phyloP scores from a whole-genome alignment of 1,140 invertebrate species.

The Sitodiplosis mosellana region DNA sequence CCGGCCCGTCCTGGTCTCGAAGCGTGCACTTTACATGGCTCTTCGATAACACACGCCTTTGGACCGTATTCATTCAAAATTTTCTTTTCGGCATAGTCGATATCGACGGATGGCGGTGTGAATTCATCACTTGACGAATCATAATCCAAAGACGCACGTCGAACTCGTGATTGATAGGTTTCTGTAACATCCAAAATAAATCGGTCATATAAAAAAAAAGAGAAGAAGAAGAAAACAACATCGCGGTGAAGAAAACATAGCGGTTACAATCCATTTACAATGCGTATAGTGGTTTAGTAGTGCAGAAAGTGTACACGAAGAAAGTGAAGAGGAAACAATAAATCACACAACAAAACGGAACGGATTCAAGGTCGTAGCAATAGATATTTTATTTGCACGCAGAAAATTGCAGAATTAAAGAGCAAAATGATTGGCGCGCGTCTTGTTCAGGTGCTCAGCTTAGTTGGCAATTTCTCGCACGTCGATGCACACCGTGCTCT shows the following conservation, averaged over 20 bases:
- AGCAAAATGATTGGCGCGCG: too few species aligned
- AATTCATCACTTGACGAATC: constrained; percentile 3
- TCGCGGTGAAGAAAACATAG: too few species aligned
- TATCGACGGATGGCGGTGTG: constrained; percentile 21
- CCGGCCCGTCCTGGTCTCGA: constrained; percentile 18
- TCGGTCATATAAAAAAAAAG: background rate
- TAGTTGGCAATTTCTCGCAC: background rate
- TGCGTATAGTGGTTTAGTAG: too few species aligned
- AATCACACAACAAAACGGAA: background rate
- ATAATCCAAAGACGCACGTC: constrained; percentile 16
- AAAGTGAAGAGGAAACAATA: background rate
- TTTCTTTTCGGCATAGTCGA: constrained; percentile 39
- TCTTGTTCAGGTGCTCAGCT: background rate
- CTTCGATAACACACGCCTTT: constrained; percentile 44
- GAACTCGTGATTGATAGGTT: constrained; percentile 36
- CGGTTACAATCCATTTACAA: background rate
- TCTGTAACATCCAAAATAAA: too few species aligned
- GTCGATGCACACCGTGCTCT: background rate
- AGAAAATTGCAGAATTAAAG: too few species aligned
- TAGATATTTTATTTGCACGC: background rate
- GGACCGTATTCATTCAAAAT: constrained; percentile 40
- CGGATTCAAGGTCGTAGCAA: background rate
- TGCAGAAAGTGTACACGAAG: too few species aligned
- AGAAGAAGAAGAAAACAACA: too few species aligned
- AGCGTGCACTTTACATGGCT: constrained; percentile 42